These are phyloP conservation scores for Menidia beryllina DNA, from an alignment of 2,113 vertebrate species.

Conservation along the genomic window DNA sequence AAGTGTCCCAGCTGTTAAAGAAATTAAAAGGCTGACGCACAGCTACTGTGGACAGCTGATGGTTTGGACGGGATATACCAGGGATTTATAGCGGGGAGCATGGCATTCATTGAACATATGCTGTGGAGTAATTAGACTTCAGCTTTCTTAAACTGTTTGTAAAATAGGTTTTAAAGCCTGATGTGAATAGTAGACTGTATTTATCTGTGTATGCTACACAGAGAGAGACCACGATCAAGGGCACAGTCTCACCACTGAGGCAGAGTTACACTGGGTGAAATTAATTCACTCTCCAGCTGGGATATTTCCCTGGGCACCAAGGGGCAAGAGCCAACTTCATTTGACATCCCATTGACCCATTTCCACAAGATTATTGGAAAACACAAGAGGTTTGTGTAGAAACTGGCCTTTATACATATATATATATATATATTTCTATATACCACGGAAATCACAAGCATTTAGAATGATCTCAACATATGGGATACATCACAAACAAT, in stretches of 20 bases:
- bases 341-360: constrained; percentile 83
- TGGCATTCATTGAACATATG: constrained; percentile 26
- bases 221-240: constrained; percentile 74
- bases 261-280: constrained; percentile 80
- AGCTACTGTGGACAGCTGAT: neutral
- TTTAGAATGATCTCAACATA: neutral
- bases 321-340: constrained; percentile 82
- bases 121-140: constrained; percentile 23
- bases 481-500: neutral
- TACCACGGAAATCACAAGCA: neutral
- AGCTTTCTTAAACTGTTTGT: constrained; percentile 52
- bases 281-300: constrained; percentile 81
- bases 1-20: neutral
- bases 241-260: constrained; percentile 72
- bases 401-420: constrained; percentile 22
- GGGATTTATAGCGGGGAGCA: constrained; percentile 4
- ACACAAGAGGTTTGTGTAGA: constrained; percentile 49
- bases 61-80: constrained; percentile 8
- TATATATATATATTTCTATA: no score
- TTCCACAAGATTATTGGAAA: constrained; percentile 75
- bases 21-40: neutral
- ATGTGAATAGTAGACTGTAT: constrained; percentile 15
- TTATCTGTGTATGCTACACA: constrained; percentile 53
- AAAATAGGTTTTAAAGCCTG: constrained; percentile 50
- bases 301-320: constrained; percentile 80